Evolutionary conservation across 2,888 invertebrate species (phyloP), one percentile per base, ranked within the genome.

Genomic region (Lasioglossum zephyrum): DNA sequence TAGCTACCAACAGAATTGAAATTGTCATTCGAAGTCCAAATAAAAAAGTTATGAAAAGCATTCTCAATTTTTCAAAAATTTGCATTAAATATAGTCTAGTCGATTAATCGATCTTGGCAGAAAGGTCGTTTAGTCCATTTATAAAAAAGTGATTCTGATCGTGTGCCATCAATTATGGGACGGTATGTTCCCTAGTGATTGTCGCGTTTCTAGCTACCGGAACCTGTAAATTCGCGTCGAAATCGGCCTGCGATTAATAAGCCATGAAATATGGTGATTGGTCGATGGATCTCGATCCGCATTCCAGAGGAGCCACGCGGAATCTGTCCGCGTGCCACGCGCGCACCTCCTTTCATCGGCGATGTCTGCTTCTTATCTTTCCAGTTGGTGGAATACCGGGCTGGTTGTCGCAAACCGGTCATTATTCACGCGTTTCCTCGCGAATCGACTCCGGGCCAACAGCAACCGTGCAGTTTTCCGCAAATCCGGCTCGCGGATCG

Each of bases 401-500:
- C 11, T 44, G 70, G 22, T n/a, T 79, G 80, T 82, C 80, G 80
- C 81, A 57, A 78, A 78, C 78, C 78, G 63, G 77, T 81, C 81
- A 78, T 86, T 81, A 86, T 85, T 86, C 85, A 78, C 75, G 86
- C 77, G 75, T 75, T 80, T 86, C 80, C 72, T 44, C 63, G 75
- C 74, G 81, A 11, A 81, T 86, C 85, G 74, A 57, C 49, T 13
- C 49, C 57, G 41, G 47, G 63, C 47, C 81, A 72, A 44, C 47
- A 70, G 70, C 57, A 73, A 70, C 75, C 75, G 76, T 66, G 63
- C 72, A 77, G 63, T 44, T 80, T 80, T 77, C 74, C 74, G 60
- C 77, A 63, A 73, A 60, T 31, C 49, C 16, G 18, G 18, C 16
- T 18, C 44, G 41, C 53, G 72, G 44, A 76, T 77, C 77, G 82